Evolutionary conservation across 2,888 invertebrate species (phyloP), one percentile per base, ranked within the genome.

Genomic region (Axea sp.): DNA sequence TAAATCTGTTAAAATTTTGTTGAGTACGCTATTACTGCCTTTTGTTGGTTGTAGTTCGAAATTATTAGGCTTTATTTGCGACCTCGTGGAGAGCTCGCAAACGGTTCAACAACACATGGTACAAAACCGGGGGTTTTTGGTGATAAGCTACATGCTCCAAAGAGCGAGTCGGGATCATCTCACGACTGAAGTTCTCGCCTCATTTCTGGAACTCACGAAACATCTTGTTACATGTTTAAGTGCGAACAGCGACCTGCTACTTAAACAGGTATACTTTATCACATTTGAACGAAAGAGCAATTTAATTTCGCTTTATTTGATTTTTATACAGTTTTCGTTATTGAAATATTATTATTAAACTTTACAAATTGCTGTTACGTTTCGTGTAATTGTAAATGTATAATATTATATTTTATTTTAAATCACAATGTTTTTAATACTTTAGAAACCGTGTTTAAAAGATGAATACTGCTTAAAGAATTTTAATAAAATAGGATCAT

Each of bases 51-150:
- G 6, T 90, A 95, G 98, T 91, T 96, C 97, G 49, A 98, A 97
- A 87, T 91, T 99, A 76, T 92, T 99, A 88, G 96, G 97, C 74
- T 96, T 99, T 90, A 96, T 99, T 82, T 98, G 98, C 88, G 98
- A 98, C 85, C 90, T 99, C 85, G 95, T 99, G 79, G 97, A 98
- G 88, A 96, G 96, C 33, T 99, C 98, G 80, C 94, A 96, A 86
- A 97, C 97, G 28, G 98, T 99, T 68, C 99, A 99, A 87, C 99
- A 99, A 87, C 99, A 99, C 88, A 97, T 99, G 95, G 95, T 98
- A 88, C 99, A 99, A 88, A 98, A 97, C 88, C 94, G 98, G 81
- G 99, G 99, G 69, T 99, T 99, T 89, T 92, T 99, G 82, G 98
- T 99, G 76, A 97, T 99, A 87, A 97, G 98, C 79, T 97, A 96